Percentiles rank a stretch among this genome's conserved stretches.
Conservation (phyloP, 2,888 invertebrate genomes). For the Myopa testacea region DNA sequence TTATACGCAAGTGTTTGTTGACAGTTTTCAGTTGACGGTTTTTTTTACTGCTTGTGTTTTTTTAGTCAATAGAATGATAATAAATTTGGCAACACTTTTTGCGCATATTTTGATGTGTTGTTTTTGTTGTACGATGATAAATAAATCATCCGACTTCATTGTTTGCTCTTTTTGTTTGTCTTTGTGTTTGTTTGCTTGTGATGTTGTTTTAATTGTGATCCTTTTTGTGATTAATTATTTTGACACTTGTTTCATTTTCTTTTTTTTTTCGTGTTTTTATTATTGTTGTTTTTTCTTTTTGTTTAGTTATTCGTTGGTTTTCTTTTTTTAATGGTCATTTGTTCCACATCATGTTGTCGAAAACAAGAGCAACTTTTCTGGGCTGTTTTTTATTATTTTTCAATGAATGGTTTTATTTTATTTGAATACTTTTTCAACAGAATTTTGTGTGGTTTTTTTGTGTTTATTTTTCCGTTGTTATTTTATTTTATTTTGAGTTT, state of each 20-base stretch:
- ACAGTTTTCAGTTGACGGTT: too few species aligned
- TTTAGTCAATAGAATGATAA: not conserved
- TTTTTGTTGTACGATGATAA: not conserved
- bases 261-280: not conserved
- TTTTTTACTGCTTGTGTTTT: not conserved
- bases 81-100: slow-evolving; percentile 1
- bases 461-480: not conserved
- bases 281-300: not conserved
- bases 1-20: too few species aligned
- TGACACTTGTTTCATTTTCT: not conserved
- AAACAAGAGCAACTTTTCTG: not conserved
- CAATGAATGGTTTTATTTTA: too few species aligned
- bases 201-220: slow-evolving; percentile 1
- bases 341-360: not conserved
- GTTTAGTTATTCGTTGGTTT: not conserved
- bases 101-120: not conserved
- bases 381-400: too few species aligned
- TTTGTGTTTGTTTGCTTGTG: too few species aligned
- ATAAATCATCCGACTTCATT: not conserved
- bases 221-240: not conserved
- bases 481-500: not conserved
- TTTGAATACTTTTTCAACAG: not conserved
- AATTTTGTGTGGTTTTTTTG: not conserved
- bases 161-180: not conserved
- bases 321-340: too few species aligned